Evolutionary conservation across 2,113 vertebrate species (phyloP).

Genomic region (Petroica traversi): DNA sequence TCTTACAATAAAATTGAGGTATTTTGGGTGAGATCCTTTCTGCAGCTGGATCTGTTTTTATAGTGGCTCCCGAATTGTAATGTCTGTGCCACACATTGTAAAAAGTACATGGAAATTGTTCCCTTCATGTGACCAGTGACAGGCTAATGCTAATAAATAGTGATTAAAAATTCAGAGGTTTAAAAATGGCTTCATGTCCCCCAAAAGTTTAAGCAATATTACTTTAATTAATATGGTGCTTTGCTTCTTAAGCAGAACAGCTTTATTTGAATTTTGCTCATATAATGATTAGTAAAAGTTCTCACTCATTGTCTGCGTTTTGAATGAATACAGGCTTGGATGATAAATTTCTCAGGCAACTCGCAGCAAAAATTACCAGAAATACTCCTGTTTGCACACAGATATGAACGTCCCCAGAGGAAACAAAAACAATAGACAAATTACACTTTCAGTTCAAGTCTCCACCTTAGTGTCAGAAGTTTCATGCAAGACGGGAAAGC

Average conservation of each 20-base stretch:
- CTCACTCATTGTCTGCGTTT: background rate
- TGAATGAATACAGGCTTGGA: background rate
- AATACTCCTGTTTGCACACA: background rate
- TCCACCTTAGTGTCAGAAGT: background rate
- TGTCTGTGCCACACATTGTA: background rate
- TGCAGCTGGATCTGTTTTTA: background rate
- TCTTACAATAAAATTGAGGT: background rate
- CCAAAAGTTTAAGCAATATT: background rate
- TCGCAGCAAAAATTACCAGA: background rate
- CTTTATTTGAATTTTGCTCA: slow-evolving; percentile 27
- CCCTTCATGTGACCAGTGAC: background rate
- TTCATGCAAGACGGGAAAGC: background rate
- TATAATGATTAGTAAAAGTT: background rate
- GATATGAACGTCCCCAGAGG: background rate
- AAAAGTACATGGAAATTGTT: background rate
- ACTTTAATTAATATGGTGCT: background rate
- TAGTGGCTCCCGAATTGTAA: rapidly evolving
- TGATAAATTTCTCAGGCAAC: background rate
- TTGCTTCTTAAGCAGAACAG: background rate
- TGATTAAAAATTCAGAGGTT: background rate
- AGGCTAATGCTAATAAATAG: background rate
- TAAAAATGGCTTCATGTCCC: background rate
- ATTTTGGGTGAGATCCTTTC: background rate
- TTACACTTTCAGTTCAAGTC: background rate
- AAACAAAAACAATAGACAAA: background rate